Evolutionary conservation across 1,140 invertebrate genomes (phyloP), one percentile per base, ranked within the genome.

Genomic region (Stegodyphus mimosarum): DNA sequence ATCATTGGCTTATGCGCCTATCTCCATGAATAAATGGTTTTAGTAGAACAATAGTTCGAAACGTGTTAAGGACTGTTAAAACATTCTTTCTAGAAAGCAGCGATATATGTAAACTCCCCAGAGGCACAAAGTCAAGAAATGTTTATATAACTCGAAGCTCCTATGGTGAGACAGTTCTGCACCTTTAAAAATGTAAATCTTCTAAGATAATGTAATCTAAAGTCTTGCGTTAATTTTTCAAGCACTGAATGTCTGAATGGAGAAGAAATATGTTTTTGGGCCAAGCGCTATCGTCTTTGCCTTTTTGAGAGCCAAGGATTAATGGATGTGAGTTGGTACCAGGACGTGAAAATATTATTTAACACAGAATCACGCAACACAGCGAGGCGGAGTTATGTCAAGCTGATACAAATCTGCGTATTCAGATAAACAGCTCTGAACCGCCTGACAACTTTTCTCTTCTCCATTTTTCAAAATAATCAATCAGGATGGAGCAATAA

Each of bases 391-490:
- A 81, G 78, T 55, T 18, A 81, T 81, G 78, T 72, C 78, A 81
- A 74, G 80, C 49, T 66, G 80, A 64, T 83, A 83, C 80, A 83
- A 83, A 83, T 83, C 70, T 83, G 55, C 53, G 70, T 83, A 51
- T 73, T 64, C 70, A 66, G 80, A 83, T 83, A 83, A 83, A 83
- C 80, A 64, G 71, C 60, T 63, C 60, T 52, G 77, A 67, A 80
- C 70, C 77, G 77, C 53, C 67, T 71, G 77, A 80, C 80, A 83
- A 74, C 80, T 83, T 74, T 72, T 64, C 69, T 71, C 55, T 53
- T 63, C 70, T 83, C 15, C 80, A 83, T 83, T 83, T 83, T 83
- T 83, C 80, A 83, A 83, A 83, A 83, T 83, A 83, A 83, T 83
- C 80, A 83, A 83, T 83, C 80, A 83, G 51, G 80, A 67, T 67